These are phyloP conservation scores for Drosophila paracracens DNA, from an alignment of 2,888 invertebrate species.

Conservation along the genomic window DNA sequence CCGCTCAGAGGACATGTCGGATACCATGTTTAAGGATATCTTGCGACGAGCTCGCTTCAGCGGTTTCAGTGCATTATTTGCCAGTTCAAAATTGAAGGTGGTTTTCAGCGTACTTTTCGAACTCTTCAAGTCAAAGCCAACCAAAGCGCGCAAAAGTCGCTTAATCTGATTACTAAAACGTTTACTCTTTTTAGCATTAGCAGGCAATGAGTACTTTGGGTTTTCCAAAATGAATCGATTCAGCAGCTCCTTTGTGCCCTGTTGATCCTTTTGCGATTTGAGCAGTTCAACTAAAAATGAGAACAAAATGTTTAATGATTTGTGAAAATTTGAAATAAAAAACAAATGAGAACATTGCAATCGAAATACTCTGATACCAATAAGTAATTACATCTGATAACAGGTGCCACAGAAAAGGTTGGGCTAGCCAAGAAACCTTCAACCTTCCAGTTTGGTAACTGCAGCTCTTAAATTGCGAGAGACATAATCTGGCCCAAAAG, in stretches of 20 bases:
- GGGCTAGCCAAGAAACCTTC: not conserved
- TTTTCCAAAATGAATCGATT: slow-evolving; percentile 73
- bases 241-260: slow-evolving; percentile 69
- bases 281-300: slow-evolving; percentile 67
- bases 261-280: slow-evolving; percentile 75
- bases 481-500: not conserved
- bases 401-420: not conserved
- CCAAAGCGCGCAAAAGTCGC: slow-evolving; percentile 55
- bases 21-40: slow-evolving; percentile 77
- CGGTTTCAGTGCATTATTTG: slow-evolving; percentile 53
- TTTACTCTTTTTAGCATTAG: slow-evolving; percentile 16
- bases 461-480: not conserved
- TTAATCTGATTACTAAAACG: slow-evolving; percentile 38
- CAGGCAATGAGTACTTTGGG: slow-evolving; percentile 46
- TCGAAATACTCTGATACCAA: not conserved
- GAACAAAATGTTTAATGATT: not conserved
- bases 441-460: not conserved
- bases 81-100: slow-evolving; percentile 72
- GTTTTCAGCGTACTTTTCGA: slow-evolving; percentile 69
- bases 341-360: not conserved
- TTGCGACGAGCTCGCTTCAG: slow-evolving; percentile 72
- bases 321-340: too few relatives aligned
- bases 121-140: slow-evolving; percentile 49
- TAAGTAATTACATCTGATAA: not conserved
- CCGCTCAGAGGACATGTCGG: slow-evolving; percentile 74